These are phyloP conservation scores for Drosophila quasianomalipes DNA, from an alignment of 2,888 invertebrate species.

Conservation along the genomic window DNA sequence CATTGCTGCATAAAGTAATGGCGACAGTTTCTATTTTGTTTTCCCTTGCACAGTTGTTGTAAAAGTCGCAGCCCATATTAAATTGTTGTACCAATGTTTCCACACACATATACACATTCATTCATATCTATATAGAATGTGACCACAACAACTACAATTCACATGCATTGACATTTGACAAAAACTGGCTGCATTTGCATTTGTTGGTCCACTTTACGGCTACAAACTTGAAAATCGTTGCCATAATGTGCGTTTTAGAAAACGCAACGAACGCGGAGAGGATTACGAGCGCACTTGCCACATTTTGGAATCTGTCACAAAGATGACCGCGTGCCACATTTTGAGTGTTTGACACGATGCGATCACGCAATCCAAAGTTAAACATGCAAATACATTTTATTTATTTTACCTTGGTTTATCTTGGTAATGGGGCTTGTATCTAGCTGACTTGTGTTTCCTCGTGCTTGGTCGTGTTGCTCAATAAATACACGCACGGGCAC, in stretches of 20 bases:
- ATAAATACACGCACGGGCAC: background rate
- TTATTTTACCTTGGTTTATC: background rate
- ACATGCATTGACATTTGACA: slow-evolving; percentile 52
- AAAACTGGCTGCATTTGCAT: slow-evolving; percentile 69
- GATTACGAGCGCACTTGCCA: slow-evolving; percentile 43
- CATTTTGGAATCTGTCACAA: slow-evolving; percentile 44
- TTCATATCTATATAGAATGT: background rate
- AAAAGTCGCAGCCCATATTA: slow-evolving; percentile 33
- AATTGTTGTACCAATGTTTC: slow-evolving; percentile 23
- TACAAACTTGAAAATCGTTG: slow-evolving; percentile 64
- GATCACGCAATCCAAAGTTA: background rate
- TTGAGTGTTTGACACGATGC: slow-evolving; percentile 1
- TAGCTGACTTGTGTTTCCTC: background rate
- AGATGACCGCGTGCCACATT: slow-evolving; percentile 2
- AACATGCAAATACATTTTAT: background rate
- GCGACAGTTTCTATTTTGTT: slow-evolving; percentile 24
- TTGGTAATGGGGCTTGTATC: background rate
- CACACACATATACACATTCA: slow-evolving; percentile 6
- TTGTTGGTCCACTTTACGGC: slow-evolving; percentile 67
- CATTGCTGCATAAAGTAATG: slow-evolving; percentile 64
- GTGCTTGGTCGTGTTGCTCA: background rate
- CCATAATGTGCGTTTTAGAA: slow-evolving; percentile 40
- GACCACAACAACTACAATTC: background rate
- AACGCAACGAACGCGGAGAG: slow-evolving; percentile 16
- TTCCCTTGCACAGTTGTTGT: slow-evolving; percentile 37